These are phyloP conservation scores for Cybosia mesomella DNA, from an alignment of 2,888 invertebrate species.

Conservation along the genomic window DNA sequence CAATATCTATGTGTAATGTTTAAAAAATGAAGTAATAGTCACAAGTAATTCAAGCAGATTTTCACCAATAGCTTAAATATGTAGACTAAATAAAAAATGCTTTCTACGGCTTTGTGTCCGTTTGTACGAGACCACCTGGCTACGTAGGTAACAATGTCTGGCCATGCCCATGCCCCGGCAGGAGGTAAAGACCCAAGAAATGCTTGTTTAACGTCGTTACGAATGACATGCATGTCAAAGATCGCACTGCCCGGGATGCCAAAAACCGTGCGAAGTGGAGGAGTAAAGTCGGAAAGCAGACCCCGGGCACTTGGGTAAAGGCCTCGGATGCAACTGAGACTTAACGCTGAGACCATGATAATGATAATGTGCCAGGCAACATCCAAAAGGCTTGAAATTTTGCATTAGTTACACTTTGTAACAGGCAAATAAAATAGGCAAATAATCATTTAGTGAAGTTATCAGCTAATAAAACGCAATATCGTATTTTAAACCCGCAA, in stretches of 20 bases:
- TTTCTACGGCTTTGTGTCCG: background rate
- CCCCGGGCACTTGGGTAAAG: no score
- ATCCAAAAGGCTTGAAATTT: background rate
- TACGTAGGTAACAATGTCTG: background rate
- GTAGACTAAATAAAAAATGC: background rate
- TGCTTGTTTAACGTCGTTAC: background rate
- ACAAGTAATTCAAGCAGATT: background rate
- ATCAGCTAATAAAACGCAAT: background rate
- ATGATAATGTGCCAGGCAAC: background rate
- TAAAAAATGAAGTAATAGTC: constrained; percentile 1
- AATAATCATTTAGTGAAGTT: background rate
- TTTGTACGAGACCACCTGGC: background rate
- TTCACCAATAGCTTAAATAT: background rate
- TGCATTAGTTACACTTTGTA: background rate
- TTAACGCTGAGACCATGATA: background rate
- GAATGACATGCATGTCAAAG: background rate
- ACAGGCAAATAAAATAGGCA: background rate
- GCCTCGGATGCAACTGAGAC: no score
- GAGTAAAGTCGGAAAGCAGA: background rate
- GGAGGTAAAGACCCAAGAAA: background rate
- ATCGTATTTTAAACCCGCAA: background rate
- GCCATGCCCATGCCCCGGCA: background rate
- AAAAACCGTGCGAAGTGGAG: background rate
- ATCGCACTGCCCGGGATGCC: no score
- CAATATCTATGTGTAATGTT: background rate